Evolutionary conservation across 1,140 invertebrate species (phyloP).

Genomic region (Diabrotica undecimpunctata): DNA sequence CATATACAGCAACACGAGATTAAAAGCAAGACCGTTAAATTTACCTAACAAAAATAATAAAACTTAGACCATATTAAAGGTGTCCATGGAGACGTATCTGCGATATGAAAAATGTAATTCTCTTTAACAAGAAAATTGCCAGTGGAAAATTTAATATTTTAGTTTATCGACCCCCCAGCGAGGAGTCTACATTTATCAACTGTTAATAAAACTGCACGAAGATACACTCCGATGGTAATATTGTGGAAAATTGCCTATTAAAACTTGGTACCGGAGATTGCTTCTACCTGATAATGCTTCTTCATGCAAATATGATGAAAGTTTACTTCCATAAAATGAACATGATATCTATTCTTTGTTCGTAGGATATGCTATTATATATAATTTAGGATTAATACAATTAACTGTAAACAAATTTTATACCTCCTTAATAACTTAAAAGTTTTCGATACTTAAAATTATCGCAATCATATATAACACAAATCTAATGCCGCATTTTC

Average conservation of each 20-base stretch:
- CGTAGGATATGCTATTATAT: too few species aligned
- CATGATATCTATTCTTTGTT: not conserved
- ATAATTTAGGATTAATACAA: too few species aligned
- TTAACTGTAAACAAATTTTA: too few species aligned
- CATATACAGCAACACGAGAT: too few species aligned
- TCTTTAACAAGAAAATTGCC: not conserved
- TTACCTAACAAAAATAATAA: too few species aligned
- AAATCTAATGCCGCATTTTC: too few species aligned
- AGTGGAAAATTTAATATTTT: not conserved
- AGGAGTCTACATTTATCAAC: not conserved
- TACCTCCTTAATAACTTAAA: too few species aligned
- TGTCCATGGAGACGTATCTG: not conserved
- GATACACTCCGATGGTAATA: not conserved
- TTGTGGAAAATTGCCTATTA: constrained; percentile 1
- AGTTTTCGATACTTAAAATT: too few species aligned
- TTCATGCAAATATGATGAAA: constrained; percentile 3
- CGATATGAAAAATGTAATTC: not conserved
- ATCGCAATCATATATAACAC: too few species aligned
- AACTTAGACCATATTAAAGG: too few species aligned
- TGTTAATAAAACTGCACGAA: constrained; percentile 1
- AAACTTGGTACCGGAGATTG: constrained; percentile 1
- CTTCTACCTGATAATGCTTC: not conserved
- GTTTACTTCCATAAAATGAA: constrained; percentile 1
- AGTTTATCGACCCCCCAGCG: not conserved
- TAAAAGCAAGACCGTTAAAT: too few species aligned